Evolutionary conservation across 2,797 vertebrate genomes (phyloP).

Genomic region (Enteromius afrohamiltoni): DNA sequence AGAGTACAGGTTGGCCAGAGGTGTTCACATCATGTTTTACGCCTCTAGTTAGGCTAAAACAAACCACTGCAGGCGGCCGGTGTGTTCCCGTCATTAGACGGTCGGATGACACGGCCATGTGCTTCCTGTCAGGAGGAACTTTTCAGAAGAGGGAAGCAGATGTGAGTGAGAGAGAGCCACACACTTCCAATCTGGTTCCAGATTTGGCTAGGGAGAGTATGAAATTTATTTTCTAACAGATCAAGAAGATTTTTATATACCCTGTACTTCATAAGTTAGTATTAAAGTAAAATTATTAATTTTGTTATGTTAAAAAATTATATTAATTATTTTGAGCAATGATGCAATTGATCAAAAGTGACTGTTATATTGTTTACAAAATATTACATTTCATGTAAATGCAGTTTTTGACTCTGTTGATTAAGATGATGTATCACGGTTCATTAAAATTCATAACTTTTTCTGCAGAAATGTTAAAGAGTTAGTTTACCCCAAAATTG

Average conservation of each 20-base stretch:
- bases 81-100: constrained; percentile 53
- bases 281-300: neutral
- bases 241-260: neutral
- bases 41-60: constrained; percentile 68
- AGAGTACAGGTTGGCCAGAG: constrained; percentile 53
- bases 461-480: neutral
- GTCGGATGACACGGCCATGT: constrained; percentile 62
- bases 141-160: constrained; percentile 40
- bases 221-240: neutral
- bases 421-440: neutral
- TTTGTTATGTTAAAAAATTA: neutral
- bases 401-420: neutral
- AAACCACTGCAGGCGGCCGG: constrained; percentile 55
- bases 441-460: neutral
- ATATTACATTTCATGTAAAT: neutral
- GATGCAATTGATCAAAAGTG: neutral
- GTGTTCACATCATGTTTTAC: constrained; percentile 59
- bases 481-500: too few species aligned
- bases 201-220: too few species aligned
- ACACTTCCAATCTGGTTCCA: constrained; percentile 31
- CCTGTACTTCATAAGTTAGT: neutral
- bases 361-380: neutral
- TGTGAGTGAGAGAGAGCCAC: constrained; percentile 11
- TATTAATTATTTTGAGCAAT: neutral
- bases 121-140: constrained; percentile 50